phyloP scores from a whole-genome alignment of 2,113 vertebrate species.

The Clupea harengus region DNA sequence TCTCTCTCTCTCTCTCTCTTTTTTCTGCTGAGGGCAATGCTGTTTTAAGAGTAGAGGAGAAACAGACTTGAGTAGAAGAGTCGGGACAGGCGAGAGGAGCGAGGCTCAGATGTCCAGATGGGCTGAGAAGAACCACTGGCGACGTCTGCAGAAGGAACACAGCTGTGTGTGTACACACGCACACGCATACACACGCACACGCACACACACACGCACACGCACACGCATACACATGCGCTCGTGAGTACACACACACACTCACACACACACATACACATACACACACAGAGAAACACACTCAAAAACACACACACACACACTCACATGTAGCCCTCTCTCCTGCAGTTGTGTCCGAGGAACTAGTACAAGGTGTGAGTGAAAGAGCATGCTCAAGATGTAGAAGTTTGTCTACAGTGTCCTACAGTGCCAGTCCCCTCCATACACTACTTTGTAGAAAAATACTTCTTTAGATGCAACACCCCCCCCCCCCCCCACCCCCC shows the following conservation, averaged over 20 bases:
- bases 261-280: neutral
- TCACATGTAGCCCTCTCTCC: neutral
- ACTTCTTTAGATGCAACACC: neutral
- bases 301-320: neutral
- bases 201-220: neutral
- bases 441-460: neutral
- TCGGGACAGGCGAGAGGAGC: conserved; percentile 32
- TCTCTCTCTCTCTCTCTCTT: conserved; percentile 32
- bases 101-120: neutral
- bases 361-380: neutral
- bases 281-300: neutral
- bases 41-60: conserved; percentile 63
- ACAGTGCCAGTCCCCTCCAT: neutral
- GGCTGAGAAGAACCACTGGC: neutral
- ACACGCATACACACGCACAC: neutral
- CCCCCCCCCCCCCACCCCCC: no score
- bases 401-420: neutral
- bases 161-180: neutral
- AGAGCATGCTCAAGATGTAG: neutral
- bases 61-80: conserved; percentile 53
- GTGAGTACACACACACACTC: neutral
- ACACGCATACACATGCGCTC: neutral
- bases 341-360: neutral
- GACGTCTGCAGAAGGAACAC: neutral
- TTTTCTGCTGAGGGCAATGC: conserved; percentile 43